Evolutionary conservation across 2,888 invertebrate genomes (phyloP), one percentile per base, ranked within the genome.

Genomic region (Antitype chi): DNA sequence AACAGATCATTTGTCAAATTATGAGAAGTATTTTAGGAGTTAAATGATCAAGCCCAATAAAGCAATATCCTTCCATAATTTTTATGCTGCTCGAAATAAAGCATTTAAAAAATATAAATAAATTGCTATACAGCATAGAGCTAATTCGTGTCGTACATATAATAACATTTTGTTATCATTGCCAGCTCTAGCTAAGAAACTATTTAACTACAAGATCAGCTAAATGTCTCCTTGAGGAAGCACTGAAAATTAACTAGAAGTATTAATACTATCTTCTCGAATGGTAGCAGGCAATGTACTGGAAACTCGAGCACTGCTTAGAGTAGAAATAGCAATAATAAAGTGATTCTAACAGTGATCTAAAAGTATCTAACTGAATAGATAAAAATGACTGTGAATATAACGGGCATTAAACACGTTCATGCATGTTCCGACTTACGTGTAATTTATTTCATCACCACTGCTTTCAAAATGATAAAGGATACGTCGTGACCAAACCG

Each of bases 301-400:
- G 20, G 76, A 81, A 81, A 81, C 68, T 64, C 49, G 13, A 69
- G 38, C 57, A 60, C 47, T 64, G 59, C 20, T 55, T 68, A 25
- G 23, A 59, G 52, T 38, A 60, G 20, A 23, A 67, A 68, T 68
- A 23, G 28, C 28, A 28, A 23, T 25, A 32, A 3, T 52, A 70
- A 52, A 69, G 49, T 52, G n/a, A 8, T 28, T 23, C 15, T n/a
- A 9, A 23, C 7, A 28, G 70, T 43, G 38, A 20, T 81, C 60
- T 25, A n/a, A 23, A 72, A 74, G 25, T 28, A n/a, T 43, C 11
- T 38, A 55, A 38, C 15, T 17, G 38, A 25, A 20, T 13, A 17
- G 9, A 80, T 80, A 11, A 38, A 80, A 20, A 15, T 80, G n/a
- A 43, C 11, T 47, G 6, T 47, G 25, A 47, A 25, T 47, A 47